A percentile compares a stretch with the other conserved stretches of the same genome.
Evolutionary conservation across 1,140 invertebrate species (phyloP).

Genomic region (Lucilia cuprina): DNA sequence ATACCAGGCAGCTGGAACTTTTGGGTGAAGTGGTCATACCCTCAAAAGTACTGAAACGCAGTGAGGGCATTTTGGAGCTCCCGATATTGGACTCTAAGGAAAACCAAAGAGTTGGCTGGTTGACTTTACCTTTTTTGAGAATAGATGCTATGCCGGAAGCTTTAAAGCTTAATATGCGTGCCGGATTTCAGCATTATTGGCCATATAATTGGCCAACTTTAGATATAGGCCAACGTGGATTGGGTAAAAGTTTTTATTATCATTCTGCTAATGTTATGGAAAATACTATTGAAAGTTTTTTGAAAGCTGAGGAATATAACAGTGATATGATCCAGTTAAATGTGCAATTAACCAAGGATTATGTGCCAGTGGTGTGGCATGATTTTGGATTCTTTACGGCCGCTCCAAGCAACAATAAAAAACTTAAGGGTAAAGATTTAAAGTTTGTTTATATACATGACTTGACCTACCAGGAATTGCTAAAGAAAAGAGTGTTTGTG

Average conservation of each 20-base stretch:
- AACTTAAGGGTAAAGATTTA: conserved; percentile 76
- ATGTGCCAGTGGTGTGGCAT: conserved; percentile 92
- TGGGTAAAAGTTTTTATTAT: conserved; percentile 71
- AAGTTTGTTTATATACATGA: conserved; percentile 89
- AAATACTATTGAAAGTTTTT: conserved; percentile 91
- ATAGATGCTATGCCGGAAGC: conserved; percentile 75
- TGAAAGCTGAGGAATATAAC: conserved; percentile 82
- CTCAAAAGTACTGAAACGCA: conserved; percentile 63
- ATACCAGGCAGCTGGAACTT: conserved; percentile 25
- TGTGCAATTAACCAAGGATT: conserved; percentile 92
- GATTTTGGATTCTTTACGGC: conserved; percentile 90
- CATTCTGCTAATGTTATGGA: conserved; percentile 73
- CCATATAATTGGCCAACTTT: conserved; percentile 80
- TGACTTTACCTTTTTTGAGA: conserved; percentile 68
- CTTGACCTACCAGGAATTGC: conserved; percentile 84
- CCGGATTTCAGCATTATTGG: conserved; percentile 85
- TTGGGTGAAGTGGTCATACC: conserved; percentile 84
- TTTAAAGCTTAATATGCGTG: conserved; percentile 76
- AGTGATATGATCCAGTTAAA: conserved; percentile 96
- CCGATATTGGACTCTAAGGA: conserved; percentile 47
- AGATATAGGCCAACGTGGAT: conserved; percentile 89
- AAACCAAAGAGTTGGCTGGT: conserved; percentile 58
- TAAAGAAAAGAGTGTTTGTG: conserved; percentile 70
- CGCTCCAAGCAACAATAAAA: conserved; percentile 72
- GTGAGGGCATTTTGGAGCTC: conserved; percentile 75